Evolutionary conservation across 2,113 vertebrate species (phyloP), one percentile per base, ranked within the genome.

Genomic region (Uria aalge): DNA sequence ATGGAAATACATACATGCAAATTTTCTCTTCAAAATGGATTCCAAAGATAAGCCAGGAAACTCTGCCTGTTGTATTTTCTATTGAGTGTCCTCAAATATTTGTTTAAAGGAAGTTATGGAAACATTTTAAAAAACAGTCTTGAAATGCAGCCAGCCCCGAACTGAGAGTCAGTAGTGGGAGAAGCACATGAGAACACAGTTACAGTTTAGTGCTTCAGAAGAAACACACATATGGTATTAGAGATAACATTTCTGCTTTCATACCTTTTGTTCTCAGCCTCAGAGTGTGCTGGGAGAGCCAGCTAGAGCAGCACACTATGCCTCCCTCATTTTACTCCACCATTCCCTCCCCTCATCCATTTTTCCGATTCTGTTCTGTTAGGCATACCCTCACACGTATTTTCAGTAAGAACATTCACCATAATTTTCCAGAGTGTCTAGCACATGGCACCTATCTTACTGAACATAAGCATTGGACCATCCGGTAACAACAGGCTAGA

Each of bases 361-460:
- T 80, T 77, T 68, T 9, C 53, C 11, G 11, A 26, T 68, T 55
- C 59, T 17, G 1, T 69, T 40, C 38, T 15, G 19, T 29, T 47
- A 69, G 53, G 20, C n/a, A 76, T 41, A 60, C 1, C 7, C 19
- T 64, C 8, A 56, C 0, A 0, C 5, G 8, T 48, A 48, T 82
- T 84, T 85, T 90, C 52, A 76, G 43, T 30, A 77, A 81, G 81
- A 78, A 47, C 23, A n/a, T 36, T 67, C 56, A 75, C 34, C 9
- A 9, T 15, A 21, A 27, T 68, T 63, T 87, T 59, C 60, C 34
- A 36, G 24, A 43, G 8, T 21, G 21, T 36, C 45, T 45, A 74
- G 23, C 21, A 47, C 5, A 32, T 6, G 23, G 34, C 26, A 34
- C 14, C 30, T 43, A 36, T 75, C 56, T 72, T 36, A 66, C 2